Evolutionary conservation across 2,113 vertebrate species (phyloP), one percentile per base, ranked within the genome.

Genomic region (Oostethus manadensis): DNA sequence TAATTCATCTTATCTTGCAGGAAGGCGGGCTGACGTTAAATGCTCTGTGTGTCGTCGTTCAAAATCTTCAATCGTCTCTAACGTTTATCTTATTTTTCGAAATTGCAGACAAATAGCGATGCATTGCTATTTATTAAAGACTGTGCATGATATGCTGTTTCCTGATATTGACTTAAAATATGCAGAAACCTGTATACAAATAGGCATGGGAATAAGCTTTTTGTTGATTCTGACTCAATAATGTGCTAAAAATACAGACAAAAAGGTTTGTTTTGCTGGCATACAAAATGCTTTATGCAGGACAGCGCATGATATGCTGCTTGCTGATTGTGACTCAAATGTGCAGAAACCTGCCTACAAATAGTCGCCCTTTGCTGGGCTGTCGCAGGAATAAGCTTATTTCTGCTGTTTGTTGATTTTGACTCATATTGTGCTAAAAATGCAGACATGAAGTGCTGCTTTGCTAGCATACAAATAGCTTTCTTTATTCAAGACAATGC

Each of bases 401-500:
- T 42, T 40, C 11, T 40, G 4, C 10, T 7, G 29, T 33, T 42
- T 14, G 38, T 42, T 42, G 38, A 42, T 55, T 55, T 40, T 21
- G 13, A 35, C 53, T 22, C 7, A 10, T 10, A 35, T 35, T 35
- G 3, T 10, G 35, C 29, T n/a, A 42, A 38, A 55, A 40, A 18
- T 55, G 53, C 35, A 40, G 10, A 40, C 51, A 38, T 18, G 38
- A 38, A 55, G 38, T 40, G 51, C 35, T n/a, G 51, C 51, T 35
- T 29, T n/a, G 22, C 50, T 29, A 10, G 51, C 51, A 10, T 17
- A 35, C 17, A 10, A 38, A 38, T 9, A 38, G 35, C 7, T 38
- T 38, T 10, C 35, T 14, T 42, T 13, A 3, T 42, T 42, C 13
- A 42, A 42, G 38, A 42, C 11, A 42, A 13, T 42, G 38, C 38